Base-by-base conservation (phyloP, 2,797 vertebrate species). In the Phrynocephalus vlangalii region DNA sequence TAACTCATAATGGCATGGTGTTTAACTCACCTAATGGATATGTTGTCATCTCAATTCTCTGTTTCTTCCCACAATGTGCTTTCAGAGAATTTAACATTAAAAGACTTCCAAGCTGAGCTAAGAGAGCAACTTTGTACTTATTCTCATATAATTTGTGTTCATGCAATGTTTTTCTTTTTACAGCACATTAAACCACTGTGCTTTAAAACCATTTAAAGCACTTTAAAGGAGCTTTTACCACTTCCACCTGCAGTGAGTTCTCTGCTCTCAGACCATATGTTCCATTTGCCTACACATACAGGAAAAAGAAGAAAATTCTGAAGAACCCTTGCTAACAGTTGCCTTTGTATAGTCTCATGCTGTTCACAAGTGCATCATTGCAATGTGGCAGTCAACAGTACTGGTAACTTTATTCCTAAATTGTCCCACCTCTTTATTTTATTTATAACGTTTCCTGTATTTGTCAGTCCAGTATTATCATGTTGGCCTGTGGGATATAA, bases 11-110 rank as follows among this genome's bases (percentile, higher is more conserved):
- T 77, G 33, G 78, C 78, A 81, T n/a, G 28, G 18, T 70, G 78
- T 81, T 80, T 85, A 44, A 70, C 76, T 85, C 83, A 24, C 71
- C 71, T 85, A 88, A 88, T 88, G 83, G 87, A 60, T 68, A 81
- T 85, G 71, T 81, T 85, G 48, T 88, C 85, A 78, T 88, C 71
- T 26, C 75, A 60, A 38, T 85, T 85, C 79, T 60, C 20, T 50
- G 20, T 71, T 56, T 88, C 44, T 56, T 79, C 20, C 30, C 83
- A 85, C 80, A 68, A 75, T 72, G 82, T 86, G 78, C 68, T 73
- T 63, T 84, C 70, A 68, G 30, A 75, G 60, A 86, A 79, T 75
- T 68, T 66, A 83, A 86, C 33, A 67, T 84, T 75, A 89, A 79
- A 89, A 79, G 70, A 56, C 48, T 80, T 89, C 76, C 73, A 44